These are phyloP conservation scores for Pseudoatta argentina DNA, from an alignment of 1,140 invertebrate species.

Conservation along the genomic window DNA sequence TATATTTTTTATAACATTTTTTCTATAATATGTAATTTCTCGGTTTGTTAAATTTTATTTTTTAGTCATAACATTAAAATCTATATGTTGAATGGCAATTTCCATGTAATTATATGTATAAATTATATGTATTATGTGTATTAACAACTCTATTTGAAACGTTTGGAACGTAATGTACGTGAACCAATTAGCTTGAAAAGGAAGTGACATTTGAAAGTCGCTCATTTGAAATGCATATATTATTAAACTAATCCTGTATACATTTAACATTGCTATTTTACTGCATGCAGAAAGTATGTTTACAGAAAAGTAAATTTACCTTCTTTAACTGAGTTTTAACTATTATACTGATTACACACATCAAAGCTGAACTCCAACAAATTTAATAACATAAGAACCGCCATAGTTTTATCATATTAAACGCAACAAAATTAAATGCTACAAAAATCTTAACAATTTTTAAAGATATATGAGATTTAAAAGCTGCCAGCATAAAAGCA, in stretches of 20 bases:
- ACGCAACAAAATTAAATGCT: constrained; percentile 5
- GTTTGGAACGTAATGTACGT: background rate
- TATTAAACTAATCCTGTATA: constrained; percentile 1
- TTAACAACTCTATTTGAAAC: background rate
- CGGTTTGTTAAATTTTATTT: background rate
- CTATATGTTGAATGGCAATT: background rate
- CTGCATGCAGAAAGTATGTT: constrained; percentile 5
- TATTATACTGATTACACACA: constrained; percentile 36
- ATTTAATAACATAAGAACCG: constrained; percentile 12
- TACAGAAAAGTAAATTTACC: constrained; percentile 32
- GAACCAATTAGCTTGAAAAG: background rate
- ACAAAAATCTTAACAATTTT: background rate
- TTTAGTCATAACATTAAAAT: background rate
- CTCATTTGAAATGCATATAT: constrained; percentile 17
- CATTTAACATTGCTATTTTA: background rate
- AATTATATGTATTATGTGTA: background rate
- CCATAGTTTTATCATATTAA: constrained; percentile 19
- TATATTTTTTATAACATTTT: background rate
- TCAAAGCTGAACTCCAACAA: constrained; percentile 37
- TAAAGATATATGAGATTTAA: background rate
- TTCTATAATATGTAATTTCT: background rate
- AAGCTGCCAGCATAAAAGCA: background rate
- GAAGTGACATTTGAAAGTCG: constrained; percentile 6
- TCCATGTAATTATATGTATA: background rate
- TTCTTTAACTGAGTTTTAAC: constrained; percentile 48